These are phyloP conservation scores for Uropetala carovei DNA, from an alignment of 2,888 invertebrate genomes.

Conservation along the genomic window DNA sequence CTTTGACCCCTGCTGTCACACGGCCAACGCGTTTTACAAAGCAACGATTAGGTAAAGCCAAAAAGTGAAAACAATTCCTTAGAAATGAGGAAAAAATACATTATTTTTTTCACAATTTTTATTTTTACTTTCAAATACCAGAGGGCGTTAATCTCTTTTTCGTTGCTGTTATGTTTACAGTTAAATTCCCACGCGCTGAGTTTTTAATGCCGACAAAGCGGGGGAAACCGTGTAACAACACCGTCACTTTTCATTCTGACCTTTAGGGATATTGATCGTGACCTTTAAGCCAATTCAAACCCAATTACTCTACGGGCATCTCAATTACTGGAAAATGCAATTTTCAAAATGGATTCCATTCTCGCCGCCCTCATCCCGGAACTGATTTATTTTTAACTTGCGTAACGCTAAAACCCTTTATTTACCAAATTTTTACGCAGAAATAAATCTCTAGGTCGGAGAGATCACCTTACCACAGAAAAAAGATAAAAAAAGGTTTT, in stretches of 20 bases:
- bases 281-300: conserved; percentile 42
- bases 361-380: not conserved
- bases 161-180: not conserved
- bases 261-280: conserved; percentile 48
- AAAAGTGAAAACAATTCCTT: not conserved
- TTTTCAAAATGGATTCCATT: conserved; percentile 23
- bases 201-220: conserved; percentile 27
- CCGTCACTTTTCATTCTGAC: conserved; percentile 52
- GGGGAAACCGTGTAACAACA: conserved; percentile 27
- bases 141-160: not conserved
- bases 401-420: not conserved
- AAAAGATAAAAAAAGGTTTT: too few species aligned
- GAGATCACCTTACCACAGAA: not conserved
- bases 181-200: not conserved
- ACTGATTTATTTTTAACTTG: conserved; percentile 8
- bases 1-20: not conserved
- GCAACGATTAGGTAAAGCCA: not conserved
- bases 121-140: not conserved
- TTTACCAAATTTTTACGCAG: not conserved
- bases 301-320: conserved; percentile 29
- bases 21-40: not conserved
- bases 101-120: not conserved
- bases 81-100: not conserved
- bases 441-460: not conserved
- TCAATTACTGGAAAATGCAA: conserved; percentile 36